phyloP scores from a whole-genome alignment of 2,113 vertebrate genomes.

The Scortum barcoo region DNA sequence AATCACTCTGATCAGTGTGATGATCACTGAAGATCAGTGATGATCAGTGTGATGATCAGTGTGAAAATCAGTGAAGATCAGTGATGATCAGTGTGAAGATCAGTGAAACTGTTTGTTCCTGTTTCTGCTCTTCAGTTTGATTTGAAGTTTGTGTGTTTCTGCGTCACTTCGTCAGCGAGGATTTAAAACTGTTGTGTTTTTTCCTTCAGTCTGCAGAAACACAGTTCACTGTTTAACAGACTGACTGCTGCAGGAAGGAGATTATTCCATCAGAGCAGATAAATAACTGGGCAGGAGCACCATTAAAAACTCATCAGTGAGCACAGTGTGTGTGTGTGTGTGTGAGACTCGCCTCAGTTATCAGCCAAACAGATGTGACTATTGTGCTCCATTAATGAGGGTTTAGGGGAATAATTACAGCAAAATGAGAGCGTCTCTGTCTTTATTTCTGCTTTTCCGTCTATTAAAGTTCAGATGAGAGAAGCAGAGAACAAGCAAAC shows the following conservation, averaged over 20 bases:
- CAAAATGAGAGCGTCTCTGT: conserved; percentile 1
- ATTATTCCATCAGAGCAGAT: conserved; percentile 67
- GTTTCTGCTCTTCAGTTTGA: no score
- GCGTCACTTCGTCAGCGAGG: neutral
- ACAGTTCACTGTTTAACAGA: conserved; percentile 33
- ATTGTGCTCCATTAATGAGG: conserved; percentile 63
- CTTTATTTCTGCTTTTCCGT: conserved; percentile 16
- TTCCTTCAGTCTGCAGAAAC: neutral
- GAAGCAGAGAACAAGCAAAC: neutral
- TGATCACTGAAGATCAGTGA: no score
- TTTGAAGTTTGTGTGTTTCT: no score
- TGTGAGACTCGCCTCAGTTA: conserved; percentile 23
- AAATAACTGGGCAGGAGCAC: conserved; percentile 63
- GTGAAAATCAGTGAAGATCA: no score
- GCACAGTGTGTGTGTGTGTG: neutral
- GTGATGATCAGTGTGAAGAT: no score
- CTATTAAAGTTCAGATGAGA: conserved; percentile 22
- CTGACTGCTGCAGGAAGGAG: conserved; percentile 49
- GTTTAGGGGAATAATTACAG: conserved; percentile 53
- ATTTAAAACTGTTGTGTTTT: neutral
- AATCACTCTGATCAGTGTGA: no score
- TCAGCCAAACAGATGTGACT: conserved; percentile 60
- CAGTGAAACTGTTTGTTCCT: no score
- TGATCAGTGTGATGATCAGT: no score
- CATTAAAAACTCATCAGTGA: conserved; percentile 66